A percentile compares a stretch with the other conserved stretches of the same genome.
phyloP scores from a whole-genome alignment of 2,888 invertebrate species.

The Tachina lurida region DNA sequence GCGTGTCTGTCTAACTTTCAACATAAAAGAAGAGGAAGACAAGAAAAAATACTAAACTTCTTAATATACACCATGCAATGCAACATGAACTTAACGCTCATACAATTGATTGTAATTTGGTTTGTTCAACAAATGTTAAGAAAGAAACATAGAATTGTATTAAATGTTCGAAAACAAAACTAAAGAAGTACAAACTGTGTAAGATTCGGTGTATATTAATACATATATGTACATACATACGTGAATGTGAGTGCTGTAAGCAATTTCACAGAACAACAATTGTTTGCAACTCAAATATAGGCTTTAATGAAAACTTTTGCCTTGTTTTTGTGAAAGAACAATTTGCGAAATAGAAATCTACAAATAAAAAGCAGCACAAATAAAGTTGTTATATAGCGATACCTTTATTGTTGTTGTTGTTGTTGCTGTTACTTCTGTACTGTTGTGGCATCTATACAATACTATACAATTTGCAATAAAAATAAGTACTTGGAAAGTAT shows the following conservation, averaged over 20 bases:
- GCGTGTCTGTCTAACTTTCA: constrained; percentile 60
- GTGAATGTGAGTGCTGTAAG: constrained; percentile 28
- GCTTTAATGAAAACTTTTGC: constrained; percentile 64
- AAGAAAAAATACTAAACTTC: constrained; percentile 16
- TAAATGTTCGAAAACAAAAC: constrained; percentile 53
- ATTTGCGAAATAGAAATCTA: constrained; percentile 29
- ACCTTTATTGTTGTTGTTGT: not conserved
- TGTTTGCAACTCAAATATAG: constrained; percentile 63
- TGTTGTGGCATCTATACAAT: constrained; percentile 56
- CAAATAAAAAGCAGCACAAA: constrained; percentile 30
- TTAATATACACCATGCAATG: constrained; percentile 7
- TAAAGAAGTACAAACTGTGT: constrained; percentile 18
- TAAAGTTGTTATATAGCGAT: constrained; percentile 67
- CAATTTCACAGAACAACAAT: constrained; percentile 65
- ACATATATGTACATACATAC: not conserved
- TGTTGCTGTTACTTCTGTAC: constrained; percentile 1
- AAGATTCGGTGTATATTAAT: not conserved
- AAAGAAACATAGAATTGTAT: constrained; percentile 48
- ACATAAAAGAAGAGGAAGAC: not conserved
- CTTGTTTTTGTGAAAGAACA: constrained; percentile 58
- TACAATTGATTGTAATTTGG: constrained; percentile 72
- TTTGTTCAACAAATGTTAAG: constrained; percentile 71
- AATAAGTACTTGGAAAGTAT: constrained; percentile 49
- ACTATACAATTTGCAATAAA: constrained; percentile 44
- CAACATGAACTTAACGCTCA: constrained; percentile 3